These are phyloP conservation scores for Ennomos erosarius DNA, from an alignment of 2,888 invertebrate species.

Conservation along the genomic window DNA sequence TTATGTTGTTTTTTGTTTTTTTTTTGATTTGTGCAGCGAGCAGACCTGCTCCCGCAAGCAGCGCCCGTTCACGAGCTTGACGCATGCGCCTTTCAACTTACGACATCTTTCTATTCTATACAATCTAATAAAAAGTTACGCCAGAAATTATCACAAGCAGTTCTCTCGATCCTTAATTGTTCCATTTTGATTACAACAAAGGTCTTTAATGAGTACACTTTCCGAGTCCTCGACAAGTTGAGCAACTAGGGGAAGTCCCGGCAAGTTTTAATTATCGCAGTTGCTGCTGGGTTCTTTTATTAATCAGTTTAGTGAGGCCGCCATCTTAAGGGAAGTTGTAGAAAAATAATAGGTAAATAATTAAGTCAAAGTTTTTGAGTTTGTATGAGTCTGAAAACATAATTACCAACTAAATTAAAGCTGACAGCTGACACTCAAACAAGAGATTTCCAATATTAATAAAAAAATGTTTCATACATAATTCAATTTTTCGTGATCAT, in stretches of 20 bases:
- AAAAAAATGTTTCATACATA: too few species aligned
- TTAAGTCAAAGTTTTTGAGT: neutral
- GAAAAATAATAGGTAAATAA: neutral
- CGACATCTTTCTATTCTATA: too few species aligned
- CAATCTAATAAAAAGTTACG: slow-evolving; percentile 1
- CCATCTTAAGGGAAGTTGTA: neutral
- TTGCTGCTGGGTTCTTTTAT: slow-evolving; percentile 3
- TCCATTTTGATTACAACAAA: slow-evolving; percentile 4
- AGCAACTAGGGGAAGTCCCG: neutral
- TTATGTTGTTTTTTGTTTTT: too few species aligned
- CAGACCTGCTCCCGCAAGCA: too few species aligned
- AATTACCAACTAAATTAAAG: too few species aligned
- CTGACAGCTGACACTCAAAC: too few species aligned
- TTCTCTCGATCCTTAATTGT: slow-evolving; percentile 8
- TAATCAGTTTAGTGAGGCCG: slow-evolving; percentile 1
- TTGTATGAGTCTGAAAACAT: neutral
- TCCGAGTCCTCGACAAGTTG: slow-evolving; percentile 1
- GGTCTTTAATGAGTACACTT: slow-evolving; percentile 14
- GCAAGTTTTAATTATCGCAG: slow-evolving; percentile 20
- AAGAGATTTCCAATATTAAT: too few species aligned
- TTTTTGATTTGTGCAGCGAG: too few species aligned
- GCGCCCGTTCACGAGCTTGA: too few species aligned
- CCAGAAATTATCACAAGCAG: neutral
- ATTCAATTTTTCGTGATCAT: too few species aligned
- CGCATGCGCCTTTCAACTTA: too few species aligned